These are phyloP conservation scores for Stomorhina lunata DNA, from an alignment of 2,888 invertebrate species.

Conservation along the genomic window DNA sequence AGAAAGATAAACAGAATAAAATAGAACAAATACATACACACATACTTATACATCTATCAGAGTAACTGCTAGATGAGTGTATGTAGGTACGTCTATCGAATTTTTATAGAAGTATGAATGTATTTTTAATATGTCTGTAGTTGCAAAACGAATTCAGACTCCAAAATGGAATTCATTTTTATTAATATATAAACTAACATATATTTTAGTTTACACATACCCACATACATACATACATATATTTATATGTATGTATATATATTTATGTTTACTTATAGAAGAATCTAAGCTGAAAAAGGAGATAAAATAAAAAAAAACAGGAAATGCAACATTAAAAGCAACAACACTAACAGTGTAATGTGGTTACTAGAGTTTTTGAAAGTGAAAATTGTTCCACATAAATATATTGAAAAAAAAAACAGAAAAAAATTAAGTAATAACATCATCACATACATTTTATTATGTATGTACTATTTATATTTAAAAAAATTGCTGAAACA, in stretches of 20 bases:
- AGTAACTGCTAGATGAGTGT: not conserved
- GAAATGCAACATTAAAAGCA: not conserved
- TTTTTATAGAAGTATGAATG: not conserved
- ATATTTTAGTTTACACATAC: not conserved
- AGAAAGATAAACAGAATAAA: constrained; percentile 64
- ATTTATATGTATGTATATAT: not conserved
- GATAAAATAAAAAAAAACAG: not conserved
- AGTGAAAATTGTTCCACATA: constrained; percentile 2
- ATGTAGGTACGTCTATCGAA: not conserved
- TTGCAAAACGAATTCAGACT: constrained; percentile 1
- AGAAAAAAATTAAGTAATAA: not conserved
- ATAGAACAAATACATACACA: not conserved
- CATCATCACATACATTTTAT: not conserved
- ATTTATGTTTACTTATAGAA: not conserved
- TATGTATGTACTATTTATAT: too few relatives aligned
- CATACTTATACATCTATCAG: not conserved
- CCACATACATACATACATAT: not conserved
- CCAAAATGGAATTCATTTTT: constrained; percentile 3
- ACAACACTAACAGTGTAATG: constrained; percentile 4
- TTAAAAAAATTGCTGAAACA: too few relatives aligned
- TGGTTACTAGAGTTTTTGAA: constrained; percentile 7
- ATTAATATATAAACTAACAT: not conserved
- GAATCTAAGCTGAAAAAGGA: not conserved
- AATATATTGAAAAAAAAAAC: not conserved
- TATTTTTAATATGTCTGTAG: not conserved